These are phyloP conservation scores for Denticeps clupeoides DNA, from an alignment of 2,797 vertebrate species.

Conservation along the genomic window DNA sequence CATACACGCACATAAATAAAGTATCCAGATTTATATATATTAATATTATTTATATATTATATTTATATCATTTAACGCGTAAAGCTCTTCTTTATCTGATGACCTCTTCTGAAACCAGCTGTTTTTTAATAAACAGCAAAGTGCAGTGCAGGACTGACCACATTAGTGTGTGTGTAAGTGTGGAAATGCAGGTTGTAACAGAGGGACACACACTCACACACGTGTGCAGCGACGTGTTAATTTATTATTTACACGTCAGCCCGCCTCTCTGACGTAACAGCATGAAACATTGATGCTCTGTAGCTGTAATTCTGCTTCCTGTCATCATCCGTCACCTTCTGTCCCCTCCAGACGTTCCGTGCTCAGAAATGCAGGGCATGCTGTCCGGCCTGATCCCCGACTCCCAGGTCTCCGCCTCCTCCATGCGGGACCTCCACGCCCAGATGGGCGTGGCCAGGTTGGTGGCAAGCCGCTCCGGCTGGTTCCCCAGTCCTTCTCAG, in stretches of 20 bases:
- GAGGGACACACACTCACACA: not conserved
- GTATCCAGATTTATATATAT: not conserved
- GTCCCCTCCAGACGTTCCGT: constrained; percentile 71
- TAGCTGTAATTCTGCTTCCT: constrained; percentile 24
- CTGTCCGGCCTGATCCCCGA: constrained; percentile 85
- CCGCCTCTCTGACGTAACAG: constrained; percentile 37
- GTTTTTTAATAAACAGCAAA: too few species aligned
- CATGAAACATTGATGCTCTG: constrained; percentile 57
- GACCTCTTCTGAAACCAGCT: too few species aligned
- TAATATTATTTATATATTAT: too few species aligned
- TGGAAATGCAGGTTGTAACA: too few species aligned
- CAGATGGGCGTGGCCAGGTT: constrained; percentile 80
- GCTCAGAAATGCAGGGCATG: constrained; percentile 92
- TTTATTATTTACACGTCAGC: constrained; percentile 54
- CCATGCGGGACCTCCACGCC: constrained; percentile 86
- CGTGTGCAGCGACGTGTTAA: constrained; percentile 30
- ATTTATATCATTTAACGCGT: not conserved
- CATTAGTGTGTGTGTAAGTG: too few species aligned
- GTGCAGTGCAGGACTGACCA: too few species aligned
- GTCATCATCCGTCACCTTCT: constrained; percentile 10
- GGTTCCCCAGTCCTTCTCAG: constrained; percentile 81
- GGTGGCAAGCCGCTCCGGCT: constrained; percentile 88
- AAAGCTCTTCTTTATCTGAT: too few species aligned
- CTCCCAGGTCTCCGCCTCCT: constrained; percentile 87
- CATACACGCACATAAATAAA: not conserved